Base-by-base conservation (phyloP, 2,797 vertebrate species). In the Dendrocincla fuliginosa region DNA sequence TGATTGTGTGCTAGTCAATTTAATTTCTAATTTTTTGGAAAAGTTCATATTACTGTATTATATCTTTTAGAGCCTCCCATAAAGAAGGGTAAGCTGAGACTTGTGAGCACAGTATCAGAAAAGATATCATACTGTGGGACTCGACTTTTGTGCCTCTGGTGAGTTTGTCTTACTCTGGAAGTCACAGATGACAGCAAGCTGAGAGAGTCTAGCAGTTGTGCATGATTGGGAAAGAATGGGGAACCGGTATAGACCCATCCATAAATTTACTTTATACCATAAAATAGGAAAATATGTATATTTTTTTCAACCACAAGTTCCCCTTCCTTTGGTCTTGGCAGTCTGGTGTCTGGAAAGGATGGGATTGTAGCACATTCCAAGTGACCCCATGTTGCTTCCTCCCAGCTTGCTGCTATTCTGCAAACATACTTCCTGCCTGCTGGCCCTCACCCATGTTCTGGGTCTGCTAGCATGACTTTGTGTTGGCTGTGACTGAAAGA, bases 1-100 rank as follows among this genome's bases (percentile, higher is more conserved):
- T 85, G 64, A 85, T 84, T 94, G 46, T 90, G 71, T 89, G 86
- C 41, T 85, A 94, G 84, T 92, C 84, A 74, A 87, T 91, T 95
- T 93, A 74, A 74, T 89, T 94, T 89, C 64, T 83, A 89, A 77
- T 89, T 92, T 94, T 87, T 90, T 83, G 4, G 42, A 84, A 87
- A 96, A 90, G 30, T 65, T 64, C 39, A 23, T 87, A 76, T 50
- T 89, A 42, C 50, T 90, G 59, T 82, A 49, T 79, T 78, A 74
- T 63, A 50, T 52, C 16, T 81, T 89, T 90, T 74, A 85, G 49
- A 94, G 76, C 27, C 41, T 70, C 13, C 24, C 6, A 47, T 94
- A 86, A 74, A 84, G 41, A 92, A 75, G 22, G n/a, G 11, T n/a
- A 86, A 81, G 22, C 30, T n/a, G n/a, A 64, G 23, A 73, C 22